These are phyloP conservation scores for Heliconius melpomene DNA, from an alignment of 1,140 invertebrate species.

Conservation along the genomic window DNA sequence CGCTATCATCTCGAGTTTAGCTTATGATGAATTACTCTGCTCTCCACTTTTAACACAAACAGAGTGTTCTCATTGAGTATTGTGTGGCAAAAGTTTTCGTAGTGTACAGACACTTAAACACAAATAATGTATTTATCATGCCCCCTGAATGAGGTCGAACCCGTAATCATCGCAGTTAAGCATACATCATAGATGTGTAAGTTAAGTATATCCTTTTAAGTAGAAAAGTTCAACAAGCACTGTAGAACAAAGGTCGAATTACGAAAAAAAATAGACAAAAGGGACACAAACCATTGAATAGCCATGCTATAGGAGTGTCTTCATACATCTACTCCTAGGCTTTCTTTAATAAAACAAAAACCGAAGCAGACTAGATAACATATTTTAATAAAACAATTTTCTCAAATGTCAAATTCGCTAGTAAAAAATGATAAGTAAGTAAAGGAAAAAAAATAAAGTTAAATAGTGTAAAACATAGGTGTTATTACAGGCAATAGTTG, in stretches of 20 bases:
- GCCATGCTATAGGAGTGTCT: background rate
- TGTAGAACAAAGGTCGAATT: background rate
- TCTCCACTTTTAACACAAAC: too few relatives aligned
- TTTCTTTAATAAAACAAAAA: background rate
- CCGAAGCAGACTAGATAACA: background rate
- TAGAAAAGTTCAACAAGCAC: too few relatives aligned
- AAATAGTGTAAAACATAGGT: constrained; percentile 22
- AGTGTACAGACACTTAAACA: too few relatives aligned
- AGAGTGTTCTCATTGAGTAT: too few relatives aligned
- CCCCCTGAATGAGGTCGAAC: too few relatives aligned
- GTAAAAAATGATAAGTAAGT: constrained; percentile 30
- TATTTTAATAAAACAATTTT: background rate
- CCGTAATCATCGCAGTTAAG: too few relatives aligned
- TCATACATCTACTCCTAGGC: background rate
- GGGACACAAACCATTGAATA: background rate
- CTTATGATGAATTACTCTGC: too few relatives aligned
- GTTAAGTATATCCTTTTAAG: too few relatives aligned
- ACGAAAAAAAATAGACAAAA: background rate
- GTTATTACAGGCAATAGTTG: constrained; percentile 44
- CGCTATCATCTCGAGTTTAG: too few relatives aligned
- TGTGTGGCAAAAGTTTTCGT: too few relatives aligned
- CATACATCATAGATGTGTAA: too few relatives aligned
- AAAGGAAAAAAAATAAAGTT: background rate
- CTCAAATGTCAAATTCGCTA: constrained; percentile 30
- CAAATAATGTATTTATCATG: too few relatives aligned